A percentile compares a stretch with the other conserved stretches of the same genome.
These are phyloP conservation scores for Drosophila sucinea DNA, from an alignment of 1,140 invertebrate genomes.

Conservation along the genomic window DNA sequence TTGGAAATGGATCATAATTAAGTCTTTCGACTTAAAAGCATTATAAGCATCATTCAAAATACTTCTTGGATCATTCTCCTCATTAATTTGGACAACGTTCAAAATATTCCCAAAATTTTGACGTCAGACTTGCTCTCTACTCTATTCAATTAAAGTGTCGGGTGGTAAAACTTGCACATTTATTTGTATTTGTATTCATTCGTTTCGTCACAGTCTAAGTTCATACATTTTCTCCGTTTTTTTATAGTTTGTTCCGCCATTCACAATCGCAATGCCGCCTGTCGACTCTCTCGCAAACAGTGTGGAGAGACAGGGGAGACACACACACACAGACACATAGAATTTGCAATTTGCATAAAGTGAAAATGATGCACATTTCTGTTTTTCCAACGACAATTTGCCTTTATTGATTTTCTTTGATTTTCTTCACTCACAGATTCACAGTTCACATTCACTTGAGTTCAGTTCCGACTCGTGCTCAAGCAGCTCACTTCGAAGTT, in stretches of 20 bases:
- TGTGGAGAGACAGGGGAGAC: neutral
- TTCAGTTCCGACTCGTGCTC: conserved; percentile 25
- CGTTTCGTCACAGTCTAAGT: conserved; percentile 24
- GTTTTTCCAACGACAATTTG: conserved; percentile 78
- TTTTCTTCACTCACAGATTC: conserved; percentile 53
- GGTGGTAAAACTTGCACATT: conserved; percentile 6
- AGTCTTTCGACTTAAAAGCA: too few species aligned
- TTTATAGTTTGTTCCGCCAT: conserved; percentile 4
- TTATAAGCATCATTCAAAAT: too few species aligned
- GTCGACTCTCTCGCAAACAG: conserved; percentile 42
- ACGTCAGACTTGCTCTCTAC: neutral
- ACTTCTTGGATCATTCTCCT: too few species aligned
- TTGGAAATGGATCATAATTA: too few species aligned
- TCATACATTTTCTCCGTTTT: neutral
- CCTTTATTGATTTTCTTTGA: conserved; percentile 81
- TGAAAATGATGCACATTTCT: conserved; percentile 81
- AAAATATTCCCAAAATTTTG: neutral
- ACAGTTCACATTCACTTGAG: conserved; percentile 23
- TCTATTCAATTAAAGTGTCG: neutral
- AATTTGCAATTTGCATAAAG: conserved; percentile 80
- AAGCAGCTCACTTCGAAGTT: conserved; percentile 46
- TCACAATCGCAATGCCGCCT: conserved; percentile 7
- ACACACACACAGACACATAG: conserved; percentile 17
- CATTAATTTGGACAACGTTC: too few species aligned
- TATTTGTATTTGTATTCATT: conserved; percentile 49